Base-by-base conservation (phyloP, 1,140 invertebrate genomes). In the Meloidogyne exigua region DNA sequence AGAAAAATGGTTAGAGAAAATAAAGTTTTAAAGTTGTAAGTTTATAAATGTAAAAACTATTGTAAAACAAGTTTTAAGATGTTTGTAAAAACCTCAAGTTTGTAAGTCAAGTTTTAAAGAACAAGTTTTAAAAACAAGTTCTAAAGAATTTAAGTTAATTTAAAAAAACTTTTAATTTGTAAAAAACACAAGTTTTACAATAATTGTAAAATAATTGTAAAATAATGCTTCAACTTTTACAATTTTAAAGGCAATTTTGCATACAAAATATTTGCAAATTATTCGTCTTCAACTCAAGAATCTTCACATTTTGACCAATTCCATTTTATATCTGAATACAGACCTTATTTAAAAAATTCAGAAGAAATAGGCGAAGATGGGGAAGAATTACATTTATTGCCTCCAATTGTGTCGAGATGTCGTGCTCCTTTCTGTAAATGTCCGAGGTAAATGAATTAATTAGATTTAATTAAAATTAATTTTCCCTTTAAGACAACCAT, bases 391-490 rank as follows among this genome's bases (percentile, higher is more conserved):
- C 18, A 57, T n/a, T 57, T 18, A n/a, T 74, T 36, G 21, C 26
- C 72, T 26, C 72, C 36, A 71, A 57, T 70, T 26, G 26, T 73
- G 11, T 85, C 83, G 25, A 68, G 73, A 18, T 86, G 84, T 68
- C 68, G 68, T 67, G 74, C 82, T 25, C 84, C 85, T 26, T 75
- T 83, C 39, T 86, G 84, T 73, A 82, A 79, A 68, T 86, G 84
- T 63, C 66, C 76, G 1, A 44, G 10, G 15, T 73, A 13, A 25
- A 25, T 13, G 11, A 64, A 26, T 57, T 57, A 39, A 13, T 13
- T 4, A 21, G 32, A 12, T 44, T 62, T 32, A 0, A 73, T 23
- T 68, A 12, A 11, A 21, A 23, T 11, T 28, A 44, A 9, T n/a
- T 72, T 72, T 63, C 25, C 11, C 1, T n/a, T 32, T n/a, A 57